Evolutionary conservation across 1,140 invertebrate genomes (phyloP).

Genomic region (Eurosta solidaginis): DNA sequence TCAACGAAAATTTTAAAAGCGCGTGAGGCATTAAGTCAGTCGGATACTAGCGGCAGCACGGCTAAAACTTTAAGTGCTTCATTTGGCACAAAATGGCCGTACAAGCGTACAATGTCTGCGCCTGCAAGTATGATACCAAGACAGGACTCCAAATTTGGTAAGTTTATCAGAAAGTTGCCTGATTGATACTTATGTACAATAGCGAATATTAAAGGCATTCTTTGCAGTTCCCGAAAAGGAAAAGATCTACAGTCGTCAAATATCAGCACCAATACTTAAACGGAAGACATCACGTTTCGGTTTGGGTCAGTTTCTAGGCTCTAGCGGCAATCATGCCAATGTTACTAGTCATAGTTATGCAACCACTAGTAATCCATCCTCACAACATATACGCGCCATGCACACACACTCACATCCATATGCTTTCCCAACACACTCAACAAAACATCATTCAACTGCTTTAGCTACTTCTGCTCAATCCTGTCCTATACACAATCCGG

Average conservation of each 20-base stretch:
- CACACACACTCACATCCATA: conserved; percentile 44
- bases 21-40: conserved; percentile 82
- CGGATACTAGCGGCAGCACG: conserved; percentile 63
- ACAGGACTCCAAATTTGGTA: conserved; percentile 79
- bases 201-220: neutral
- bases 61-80: conserved; percentile 85
- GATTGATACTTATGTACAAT: too few species aligned
- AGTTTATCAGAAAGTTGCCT: too few species aligned
- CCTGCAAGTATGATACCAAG: conserved; percentile 80
- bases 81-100: conserved; percentile 92
- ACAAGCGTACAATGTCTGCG: conserved; percentile 91
- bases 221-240: conserved; percentile 74
- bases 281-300: conserved; percentile 90
- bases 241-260: conserved; percentile 86
- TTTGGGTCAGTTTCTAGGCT: conserved; percentile 79
- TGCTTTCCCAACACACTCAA: conserved; percentile 37
- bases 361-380: conserved; percentile 40
- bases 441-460: conserved; percentile 2
- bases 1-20: conserved; percentile 87
- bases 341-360: conserved; percentile 51
- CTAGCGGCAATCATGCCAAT: conserved; percentile 51
- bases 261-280: conserved; percentile 86
- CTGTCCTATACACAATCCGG: conserved; percentile 52
- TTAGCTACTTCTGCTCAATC: conserved; percentile 34
- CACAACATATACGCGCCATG: conserved; percentile 22